These are phyloP conservation scores for Tetrao urogallus DNA, from an alignment of 2,113 vertebrate species.

Conservation along the genomic window DNA sequence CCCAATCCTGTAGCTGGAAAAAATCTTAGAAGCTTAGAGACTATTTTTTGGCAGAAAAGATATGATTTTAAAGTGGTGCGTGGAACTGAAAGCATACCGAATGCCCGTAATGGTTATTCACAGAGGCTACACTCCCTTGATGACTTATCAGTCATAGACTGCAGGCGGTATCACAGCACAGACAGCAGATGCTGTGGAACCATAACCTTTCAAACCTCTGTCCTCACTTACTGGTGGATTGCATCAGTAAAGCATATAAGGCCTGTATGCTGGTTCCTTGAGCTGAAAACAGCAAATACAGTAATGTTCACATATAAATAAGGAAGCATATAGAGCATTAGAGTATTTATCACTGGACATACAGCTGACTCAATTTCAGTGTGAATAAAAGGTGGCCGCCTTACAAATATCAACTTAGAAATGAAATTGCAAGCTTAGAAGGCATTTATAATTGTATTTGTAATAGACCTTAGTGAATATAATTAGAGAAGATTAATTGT, in stretches of 20 bases:
- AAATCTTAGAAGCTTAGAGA: conserved; percentile 5
- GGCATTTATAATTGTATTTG: fast-evolving
- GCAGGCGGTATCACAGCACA: background rate
- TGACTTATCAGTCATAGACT: conserved; percentile 37
- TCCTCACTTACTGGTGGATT: background rate
- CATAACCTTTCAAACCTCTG: background rate
- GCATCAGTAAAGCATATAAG: background rate
- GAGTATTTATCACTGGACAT: background rate
- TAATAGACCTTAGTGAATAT: background rate
- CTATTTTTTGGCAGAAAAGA: conserved; percentile 17
- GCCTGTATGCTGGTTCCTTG: background rate
- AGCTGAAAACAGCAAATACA: background rate
- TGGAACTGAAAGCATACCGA: background rate
- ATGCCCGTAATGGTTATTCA: background rate
- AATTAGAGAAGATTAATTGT: fast-evolving
- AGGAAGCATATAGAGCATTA: background rate
- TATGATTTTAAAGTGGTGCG: conserved; percentile 6
- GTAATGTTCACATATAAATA: background rate
- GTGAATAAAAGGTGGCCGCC: background rate
- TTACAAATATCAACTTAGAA: background rate
- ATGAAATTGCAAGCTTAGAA: background rate
- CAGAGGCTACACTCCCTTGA: background rate
- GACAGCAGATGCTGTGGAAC: background rate
- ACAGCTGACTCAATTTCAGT: background rate
- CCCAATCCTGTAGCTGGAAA: background rate